A percentile compares a stretch with the other conserved stretches of the same genome.
These are phyloP conservation scores for Amphibalanus amphitrite DNA, from an alignment of 1,140 invertebrate species.

Conservation along the genomic window DNA sequence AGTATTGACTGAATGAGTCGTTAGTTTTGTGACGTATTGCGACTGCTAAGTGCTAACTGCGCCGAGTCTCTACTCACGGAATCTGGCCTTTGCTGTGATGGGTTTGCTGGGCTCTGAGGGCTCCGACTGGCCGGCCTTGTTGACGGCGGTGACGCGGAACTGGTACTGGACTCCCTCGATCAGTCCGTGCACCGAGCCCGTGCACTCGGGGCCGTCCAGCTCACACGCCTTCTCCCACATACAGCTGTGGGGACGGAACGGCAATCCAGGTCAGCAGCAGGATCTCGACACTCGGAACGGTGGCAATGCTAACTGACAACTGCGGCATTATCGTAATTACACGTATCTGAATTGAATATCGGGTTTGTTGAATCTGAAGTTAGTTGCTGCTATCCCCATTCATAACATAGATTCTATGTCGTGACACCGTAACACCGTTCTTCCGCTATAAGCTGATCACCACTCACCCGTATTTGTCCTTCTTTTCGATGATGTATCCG, in stretches of 20 bases:
- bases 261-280: no score
- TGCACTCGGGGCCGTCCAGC: constrained; percentile 47
- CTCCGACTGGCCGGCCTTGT: constrained; percentile 81
- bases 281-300: no score
- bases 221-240: constrained; percentile 81
- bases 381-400: no score
- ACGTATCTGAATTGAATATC: no score
- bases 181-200: constrained; percentile 60
- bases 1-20: no score
- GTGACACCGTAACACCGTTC: no score
- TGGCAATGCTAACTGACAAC: no score
- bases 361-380: no score
- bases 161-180: constrained; percentile 96
- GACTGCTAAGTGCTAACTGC: not conserved
- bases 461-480: constrained; percentile 64
- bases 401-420: no score
- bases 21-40: no score
- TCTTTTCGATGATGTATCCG: constrained; percentile 91
- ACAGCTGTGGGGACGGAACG: constrained; percentile 40
- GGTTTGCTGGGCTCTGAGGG: constrained; percentile 55
- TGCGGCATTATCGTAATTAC: no score
- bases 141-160: constrained; percentile 90
- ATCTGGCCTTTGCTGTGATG: constrained; percentile 79
- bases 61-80: constrained; percentile 34
- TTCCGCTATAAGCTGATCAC: not conserved